Conservation (phyloP, 1,140 invertebrate genomes). For the Ceratosolen solmsi region DNA sequence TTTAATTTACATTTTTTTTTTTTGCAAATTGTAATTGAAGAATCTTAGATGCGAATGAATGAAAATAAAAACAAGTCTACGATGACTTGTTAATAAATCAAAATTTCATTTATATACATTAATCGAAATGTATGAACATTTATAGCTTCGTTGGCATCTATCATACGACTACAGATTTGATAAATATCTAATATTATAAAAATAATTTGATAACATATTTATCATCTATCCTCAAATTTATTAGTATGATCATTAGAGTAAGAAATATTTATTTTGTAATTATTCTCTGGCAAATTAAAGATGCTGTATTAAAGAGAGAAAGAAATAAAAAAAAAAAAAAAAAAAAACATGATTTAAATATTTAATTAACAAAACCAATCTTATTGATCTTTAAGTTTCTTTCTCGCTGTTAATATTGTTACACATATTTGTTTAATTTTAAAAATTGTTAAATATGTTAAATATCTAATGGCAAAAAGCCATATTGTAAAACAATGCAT, state of each 20-base stretch:
- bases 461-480: conserved; percentile 11
- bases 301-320: conserved; percentile 32
- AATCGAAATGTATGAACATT: no score
- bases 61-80: no score
- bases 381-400: conserved; percentile 23
- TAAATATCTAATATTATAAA: not conserved
- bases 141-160: no score
- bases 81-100: no score
- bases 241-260: conserved; percentile 46
- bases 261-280: conserved; percentile 49
- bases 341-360: not conserved
- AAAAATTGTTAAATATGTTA: conserved; percentile 5
- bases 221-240: conserved; percentile 39
- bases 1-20: no score
- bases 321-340: not conserved
- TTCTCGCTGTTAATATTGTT: conserved; percentile 34
- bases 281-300: conserved; percentile 33
- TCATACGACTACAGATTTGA: not conserved
- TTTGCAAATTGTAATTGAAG: no score
- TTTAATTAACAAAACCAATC: conserved; percentile 22
- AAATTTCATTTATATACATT: no score
- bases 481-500: not conserved
- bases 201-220: not conserved
- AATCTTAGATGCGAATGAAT: no score
- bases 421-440: conserved; percentile 30